These are phyloP conservation scores for Pachypanchax playfairii DNA, from an alignment of 2,113 vertebrate species.

Conservation along the genomic window DNA sequence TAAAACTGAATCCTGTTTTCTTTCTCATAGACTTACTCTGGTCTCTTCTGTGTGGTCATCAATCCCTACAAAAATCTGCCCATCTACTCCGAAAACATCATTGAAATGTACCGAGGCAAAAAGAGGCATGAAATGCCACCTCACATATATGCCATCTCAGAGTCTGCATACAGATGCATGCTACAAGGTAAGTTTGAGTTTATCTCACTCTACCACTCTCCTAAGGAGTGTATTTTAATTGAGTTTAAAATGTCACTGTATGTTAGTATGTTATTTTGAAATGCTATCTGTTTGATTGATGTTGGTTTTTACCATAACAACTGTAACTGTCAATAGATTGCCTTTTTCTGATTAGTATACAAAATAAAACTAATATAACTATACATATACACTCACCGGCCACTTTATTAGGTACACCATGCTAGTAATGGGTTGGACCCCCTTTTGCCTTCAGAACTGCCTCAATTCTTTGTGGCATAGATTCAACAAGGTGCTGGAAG, in stretches of 20 bases:
- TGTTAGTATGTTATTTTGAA: slow-evolving; percentile 11
- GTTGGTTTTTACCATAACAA: too few relatives aligned
- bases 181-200: slow-evolving; percentile 88
- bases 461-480: too few relatives aligned
- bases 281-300: too few relatives aligned
- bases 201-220: background rate
- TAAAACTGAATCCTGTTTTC: slow-evolving; percentile 4
- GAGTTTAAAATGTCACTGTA: slow-evolving; percentile 14
- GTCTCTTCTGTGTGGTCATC: slow-evolving; percentile 98
- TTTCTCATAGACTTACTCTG: slow-evolving; percentile 90
- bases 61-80: slow-evolving; percentile 99
- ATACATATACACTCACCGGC: too few relatives aligned
- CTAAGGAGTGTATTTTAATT: background rate
- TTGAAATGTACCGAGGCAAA: slow-evolving; percentile 98
- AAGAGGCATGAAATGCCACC: slow-evolving; percentile 99
- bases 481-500: too few relatives aligned
- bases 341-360: too few relatives aligned
- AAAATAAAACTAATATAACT: too few relatives aligned
- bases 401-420: too few relatives aligned
- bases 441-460: too few relatives aligned
- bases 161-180: slow-evolving; percentile 98
- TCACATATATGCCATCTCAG: slow-evolving; percentile 98
- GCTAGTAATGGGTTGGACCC: too few relatives aligned
- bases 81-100: slow-evolving; percentile 98
- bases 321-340: too few relatives aligned